Conservation (phyloP, 2,797 vertebrate genomes). For the Pogoniulus pusillus region DNA sequence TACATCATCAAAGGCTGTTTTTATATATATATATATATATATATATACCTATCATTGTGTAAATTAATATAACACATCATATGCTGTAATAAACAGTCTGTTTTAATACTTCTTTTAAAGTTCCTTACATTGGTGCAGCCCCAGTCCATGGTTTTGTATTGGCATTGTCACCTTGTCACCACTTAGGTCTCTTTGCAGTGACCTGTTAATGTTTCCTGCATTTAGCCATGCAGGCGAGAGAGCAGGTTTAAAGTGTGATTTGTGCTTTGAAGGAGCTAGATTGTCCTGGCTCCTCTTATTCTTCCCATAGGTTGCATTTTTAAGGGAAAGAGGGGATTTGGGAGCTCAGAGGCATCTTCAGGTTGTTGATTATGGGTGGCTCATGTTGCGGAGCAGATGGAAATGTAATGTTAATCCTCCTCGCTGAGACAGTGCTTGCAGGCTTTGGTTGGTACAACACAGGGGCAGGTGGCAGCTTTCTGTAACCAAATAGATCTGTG, state of each 20-base stretch:
- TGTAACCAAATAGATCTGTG: neutral
- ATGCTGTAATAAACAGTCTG: conserved; percentile 83
- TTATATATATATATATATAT: conserved; percentile 64
- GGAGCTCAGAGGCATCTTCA: neutral
- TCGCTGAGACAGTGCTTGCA: neutral
- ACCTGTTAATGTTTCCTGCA: neutral
- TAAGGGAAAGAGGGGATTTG: neutral
- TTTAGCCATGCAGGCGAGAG: neutral
- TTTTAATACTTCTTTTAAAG: conserved; percentile 77
- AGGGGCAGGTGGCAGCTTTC: neutral
- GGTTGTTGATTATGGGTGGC: neutral
- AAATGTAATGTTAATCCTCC: neutral
- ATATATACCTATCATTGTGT: conserved; percentile 80
- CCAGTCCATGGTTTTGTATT: conserved; percentile 20
- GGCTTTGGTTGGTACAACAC: neutral
- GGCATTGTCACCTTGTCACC: neutral
- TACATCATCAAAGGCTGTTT: conserved; percentile 82
- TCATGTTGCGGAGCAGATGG: neutral
- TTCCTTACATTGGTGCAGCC: conserved; percentile 65
- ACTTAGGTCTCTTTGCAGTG: neutral
- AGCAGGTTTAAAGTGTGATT: neutral
- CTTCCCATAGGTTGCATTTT: neutral
- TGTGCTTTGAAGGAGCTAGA: neutral
- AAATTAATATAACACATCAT: conserved; percentile 86
- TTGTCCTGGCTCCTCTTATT: neutral